Evolutionary conservation across 2,888 invertebrate species (phyloP), one percentile per base, ranked within the genome.

Genomic region (Eilema sororculum): DNA sequence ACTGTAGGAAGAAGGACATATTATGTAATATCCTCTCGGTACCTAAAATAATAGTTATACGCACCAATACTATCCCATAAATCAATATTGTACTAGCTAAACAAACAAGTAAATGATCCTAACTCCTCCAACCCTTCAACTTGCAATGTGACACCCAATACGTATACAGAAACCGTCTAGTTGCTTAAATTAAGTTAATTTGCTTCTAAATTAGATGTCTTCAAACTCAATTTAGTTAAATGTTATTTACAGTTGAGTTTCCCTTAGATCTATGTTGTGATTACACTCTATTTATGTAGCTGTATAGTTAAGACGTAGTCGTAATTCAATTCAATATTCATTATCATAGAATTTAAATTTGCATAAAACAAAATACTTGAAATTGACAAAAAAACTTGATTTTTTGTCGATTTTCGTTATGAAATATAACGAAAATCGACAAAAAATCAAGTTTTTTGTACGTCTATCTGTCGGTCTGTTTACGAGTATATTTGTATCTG

Each of bases 211-310:
- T 81, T 69, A 73, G 68, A 77, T 76, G 72, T 70, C 69, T 79
- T 80, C 69, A 77, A 80, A 79, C 71, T 73, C 68, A 77, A 81
- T 81, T 76, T 72, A 72, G 59, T 79, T 71, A 13, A 72, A 71
- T 58, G 58, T 68, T 76, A 81, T 76, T 79, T 75, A 79, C 68
- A 65, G 63, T 67, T 67, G 71, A 69, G 71, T 71, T 79, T 70
- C 63, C 61, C 56, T 64, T 67, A 69, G 69, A 65, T 67, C 67
- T 64, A 6, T 52, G 59, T 56, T 67, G 64, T 60, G 71, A 71
- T 71, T 64, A 71, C 60, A 33, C 41, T 41, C 20, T 60, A 59
- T 56, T 67, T 56, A 67, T 60, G 22, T 46, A 25, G 41, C 16
- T 58, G 22, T 58, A 41, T n/a, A 28, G 37, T 65, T 65, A 57